A percentile compares a stretch with the other conserved stretches of the same genome.
Evolutionary conservation across 2,797 vertebrate species (phyloP).

Genomic region (Psittacula derbiana): DNA sequence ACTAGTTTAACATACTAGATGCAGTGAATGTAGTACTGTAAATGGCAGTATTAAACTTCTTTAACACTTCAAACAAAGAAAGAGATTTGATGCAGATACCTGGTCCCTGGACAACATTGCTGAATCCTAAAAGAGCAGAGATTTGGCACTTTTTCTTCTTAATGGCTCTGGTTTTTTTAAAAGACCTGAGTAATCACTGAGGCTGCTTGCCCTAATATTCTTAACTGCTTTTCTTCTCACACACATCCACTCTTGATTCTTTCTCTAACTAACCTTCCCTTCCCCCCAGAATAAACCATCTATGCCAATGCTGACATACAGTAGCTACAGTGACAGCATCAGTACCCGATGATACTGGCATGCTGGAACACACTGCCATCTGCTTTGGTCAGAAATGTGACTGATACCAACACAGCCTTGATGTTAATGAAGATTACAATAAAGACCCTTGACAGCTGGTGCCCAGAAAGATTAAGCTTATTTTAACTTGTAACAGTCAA

Average conservation of each 20-base stretch:
- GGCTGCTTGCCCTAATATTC: neutral
- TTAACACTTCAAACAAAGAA: neutral
- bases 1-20: neutral
- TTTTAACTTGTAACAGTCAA: neutral
- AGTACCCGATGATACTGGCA: neutral
- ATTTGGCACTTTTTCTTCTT: neutral
- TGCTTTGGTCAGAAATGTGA: neutral
- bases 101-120: neutral
- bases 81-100: neutral
- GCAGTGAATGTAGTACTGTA: neutral
- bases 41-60: neutral
- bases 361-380: neutral
- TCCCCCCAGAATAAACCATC: neutral
- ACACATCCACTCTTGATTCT: neutral
- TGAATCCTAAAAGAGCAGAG: neutral
- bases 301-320: neutral
- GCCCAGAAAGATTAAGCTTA: constrained; percentile 6
- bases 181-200: neutral
- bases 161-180: neutral
- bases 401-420: neutral
- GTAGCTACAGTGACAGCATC: neutral
- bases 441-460: constrained; percentile 31
- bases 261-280: neutral
- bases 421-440: neutral
- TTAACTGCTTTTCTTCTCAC: neutral